phyloP scores from a whole-genome alignment of 2,113 vertebrate genomes.

The Salvator merianae region DNA sequence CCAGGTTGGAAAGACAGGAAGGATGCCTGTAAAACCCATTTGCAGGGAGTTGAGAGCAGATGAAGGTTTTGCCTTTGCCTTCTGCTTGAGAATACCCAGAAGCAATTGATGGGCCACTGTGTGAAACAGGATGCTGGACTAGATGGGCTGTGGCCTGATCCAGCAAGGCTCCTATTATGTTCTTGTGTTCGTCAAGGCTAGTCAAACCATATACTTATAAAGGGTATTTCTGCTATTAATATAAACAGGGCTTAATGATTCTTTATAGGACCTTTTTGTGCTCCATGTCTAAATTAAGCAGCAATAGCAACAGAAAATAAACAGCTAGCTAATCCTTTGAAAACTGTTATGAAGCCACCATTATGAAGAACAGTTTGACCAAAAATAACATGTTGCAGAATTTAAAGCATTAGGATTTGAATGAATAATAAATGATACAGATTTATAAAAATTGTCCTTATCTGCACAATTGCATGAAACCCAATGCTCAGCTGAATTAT shows the following conservation, averaged over 20 bases:
- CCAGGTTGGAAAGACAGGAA: neutral
- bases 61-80: too few species aligned
- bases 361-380: conserved; percentile 57
- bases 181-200: conserved; percentile 58
- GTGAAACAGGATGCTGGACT: too few species aligned
- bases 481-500: conserved; percentile 30
- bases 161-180: too few species aligned
- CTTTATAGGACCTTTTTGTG: neutral
- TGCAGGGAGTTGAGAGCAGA: too few species aligned
- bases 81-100: too few species aligned
- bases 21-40: conserved; percentile 41
- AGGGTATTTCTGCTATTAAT: conserved; percentile 28
- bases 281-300: conserved; percentile 53
- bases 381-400: conserved; percentile 61
- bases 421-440: conserved; percentile 50
- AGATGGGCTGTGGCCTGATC: too few species aligned
- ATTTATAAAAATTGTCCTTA: conserved; percentile 45
- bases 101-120: too few species aligned
- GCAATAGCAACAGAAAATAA: conserved; percentile 59
- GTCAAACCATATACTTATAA: conserved; percentile 46
- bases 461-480: conserved; percentile 47
- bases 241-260: conserved; percentile 34
- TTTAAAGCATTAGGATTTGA: conserved; percentile 57
- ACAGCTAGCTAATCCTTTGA: conserved; percentile 50
- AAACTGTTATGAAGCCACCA: conserved; percentile 59